Percentiles rank a stretch among this genome's conserved stretches.
phyloP scores from a whole-genome alignment of 2,888 invertebrate genomes.

The Adelphocoris suturalis region DNA sequence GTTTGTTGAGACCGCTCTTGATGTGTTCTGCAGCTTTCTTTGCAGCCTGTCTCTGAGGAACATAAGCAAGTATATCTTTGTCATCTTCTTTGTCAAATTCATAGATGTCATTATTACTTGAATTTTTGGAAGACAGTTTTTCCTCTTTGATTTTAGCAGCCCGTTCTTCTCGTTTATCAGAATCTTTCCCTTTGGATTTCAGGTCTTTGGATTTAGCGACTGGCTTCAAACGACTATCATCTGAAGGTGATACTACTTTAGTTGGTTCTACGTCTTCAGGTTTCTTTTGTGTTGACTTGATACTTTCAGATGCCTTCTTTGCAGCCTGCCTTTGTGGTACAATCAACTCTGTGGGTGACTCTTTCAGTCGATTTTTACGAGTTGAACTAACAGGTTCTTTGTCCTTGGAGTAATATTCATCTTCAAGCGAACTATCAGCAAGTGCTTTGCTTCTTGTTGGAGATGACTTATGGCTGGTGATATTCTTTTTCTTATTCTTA shows the following conservation, averaged over 20 bases:
- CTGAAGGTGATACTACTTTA: conserved; percentile 71
- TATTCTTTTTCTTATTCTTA: conserved; percentile 68
- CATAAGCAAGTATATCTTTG: conserved; percentile 84
- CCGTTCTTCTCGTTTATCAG: conserved; percentile 76
- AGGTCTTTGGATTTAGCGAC: conserved; percentile 74
- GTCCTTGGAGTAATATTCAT: conserved; percentile 80
- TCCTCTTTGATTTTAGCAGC: conserved; percentile 73
- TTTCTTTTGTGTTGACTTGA: conserved; percentile 81
- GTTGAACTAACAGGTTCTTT: conserved; percentile 80
- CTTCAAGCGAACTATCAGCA: conserved; percentile 71
- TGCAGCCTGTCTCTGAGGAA: conserved; percentile 93
- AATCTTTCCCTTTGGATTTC: conserved; percentile 79
- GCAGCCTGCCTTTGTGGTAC: conserved; percentile 95
- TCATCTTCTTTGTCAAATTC: conserved; percentile 84
- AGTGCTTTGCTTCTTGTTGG: conserved; percentile 77
- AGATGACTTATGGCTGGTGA: conserved; percentile 30
- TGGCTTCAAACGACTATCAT: conserved; percentile 78
- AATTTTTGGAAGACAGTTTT: conserved; percentile 61
- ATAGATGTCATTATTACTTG: conserved; percentile 80
- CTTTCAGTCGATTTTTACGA: conserved; percentile 76
- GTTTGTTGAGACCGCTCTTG: conserved; percentile 85
- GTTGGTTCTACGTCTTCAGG: conserved; percentile 75
- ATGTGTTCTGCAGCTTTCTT: conserved; percentile 95
- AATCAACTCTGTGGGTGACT: conserved; percentile 88
- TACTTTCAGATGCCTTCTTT: conserved; percentile 93